Base-by-base conservation (phyloP, 2,113 vertebrate species). In the Callochromis pleurospilus region DNA sequence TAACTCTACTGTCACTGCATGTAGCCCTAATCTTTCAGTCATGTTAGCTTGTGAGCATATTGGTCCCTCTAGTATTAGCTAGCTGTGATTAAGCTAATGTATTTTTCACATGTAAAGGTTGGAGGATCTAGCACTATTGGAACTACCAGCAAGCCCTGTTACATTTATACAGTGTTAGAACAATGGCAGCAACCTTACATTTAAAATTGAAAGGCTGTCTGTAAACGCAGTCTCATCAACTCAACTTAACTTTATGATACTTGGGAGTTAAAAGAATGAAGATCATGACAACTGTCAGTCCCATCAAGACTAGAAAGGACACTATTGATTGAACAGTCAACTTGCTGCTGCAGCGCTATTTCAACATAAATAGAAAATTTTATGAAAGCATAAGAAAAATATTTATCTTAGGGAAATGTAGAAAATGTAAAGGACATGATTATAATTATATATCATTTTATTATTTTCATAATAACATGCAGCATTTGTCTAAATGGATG, bases 261-360 rank as follows among this genome's bases (percentile, higher is more conserved):
- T 38, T 65, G 10, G 0, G 19, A 38, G 33, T 65, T 65, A 21
- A 65, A 38, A 65, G 33, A 38, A 65, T 65, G 29, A 38, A 38
- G 33, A 21, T 21, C 13, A 38, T 21, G 60, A 38, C 6, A 65
- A n/a, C 31, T n/a, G 31, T 62, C 58, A 62, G 58, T 65, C 2
- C 60, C 17, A 65, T 65, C 60, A 38, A 62, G 58, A 62, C 58
- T n/a, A 5, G 58, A 62, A 62, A 36, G 31, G 31, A 62, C 31
- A 33, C 60, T 65, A 65, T n/a, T n/a, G 17, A 36, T 36, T 36
- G 31, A 36, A 36, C 19, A 38, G 60, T 68, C 60, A 38, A 38
- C 19, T 1, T 0, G 4, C 19, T 0, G 33, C 21, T 38, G 33
- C 33, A 65, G 60, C 3, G 60, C 60, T 1, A 68, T 68, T 38